phyloP scores from a whole-genome alignment of 2,888 invertebrate species.

The Drosophila neotestacea region DNA sequence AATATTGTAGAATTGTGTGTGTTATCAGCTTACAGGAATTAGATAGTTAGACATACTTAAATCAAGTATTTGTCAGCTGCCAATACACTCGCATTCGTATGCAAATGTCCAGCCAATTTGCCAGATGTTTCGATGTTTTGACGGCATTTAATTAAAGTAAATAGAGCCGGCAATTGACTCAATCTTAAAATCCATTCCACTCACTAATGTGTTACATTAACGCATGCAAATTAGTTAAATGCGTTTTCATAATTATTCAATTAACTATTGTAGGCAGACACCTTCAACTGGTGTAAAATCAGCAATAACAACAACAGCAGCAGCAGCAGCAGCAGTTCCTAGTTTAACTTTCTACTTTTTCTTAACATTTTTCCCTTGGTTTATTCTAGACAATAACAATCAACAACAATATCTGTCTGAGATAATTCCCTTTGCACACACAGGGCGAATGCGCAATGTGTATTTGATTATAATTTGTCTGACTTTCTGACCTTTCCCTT shows the following conservation, averaged over 20 bases:
- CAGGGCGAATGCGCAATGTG: slow-evolving; percentile 44
- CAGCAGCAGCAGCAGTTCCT: slow-evolving; percentile 13
- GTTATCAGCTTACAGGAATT: slow-evolving; percentile 74
- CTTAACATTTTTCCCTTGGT: background rate
- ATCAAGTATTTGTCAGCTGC: slow-evolving; percentile 40
- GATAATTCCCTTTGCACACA: slow-evolving; percentile 23
- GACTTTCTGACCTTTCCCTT: slow-evolving; percentile 9
- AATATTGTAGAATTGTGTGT: slow-evolving; percentile 3
- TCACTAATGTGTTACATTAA: slow-evolving; percentile 52
- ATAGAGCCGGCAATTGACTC: slow-evolving; percentile 36
- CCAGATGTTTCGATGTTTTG: slow-evolving; percentile 56
- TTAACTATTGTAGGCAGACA: slow-evolving; percentile 28
- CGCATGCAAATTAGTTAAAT: slow-evolving; percentile 65
- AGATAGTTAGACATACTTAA: slow-evolving; percentile 26
- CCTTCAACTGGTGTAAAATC: slow-evolving; percentile 6
- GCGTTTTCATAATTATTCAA: slow-evolving; percentile 40
- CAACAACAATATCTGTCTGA: background rate
- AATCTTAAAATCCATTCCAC: slow-evolving; percentile 12
- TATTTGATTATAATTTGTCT: background rate
- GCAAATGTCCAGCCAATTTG: slow-evolving; percentile 49
- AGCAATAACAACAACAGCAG: slow-evolving; percentile 2
- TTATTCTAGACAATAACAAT: slow-evolving; percentile 1
- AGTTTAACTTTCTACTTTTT: slow-evolving; percentile 15
- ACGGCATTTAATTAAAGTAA: slow-evolving; percentile 53
- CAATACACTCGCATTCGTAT: slow-evolving; percentile 36